phyloP scores from a whole-genome alignment of 2,888 invertebrate species.

The Matsumyia berberina region DNA sequence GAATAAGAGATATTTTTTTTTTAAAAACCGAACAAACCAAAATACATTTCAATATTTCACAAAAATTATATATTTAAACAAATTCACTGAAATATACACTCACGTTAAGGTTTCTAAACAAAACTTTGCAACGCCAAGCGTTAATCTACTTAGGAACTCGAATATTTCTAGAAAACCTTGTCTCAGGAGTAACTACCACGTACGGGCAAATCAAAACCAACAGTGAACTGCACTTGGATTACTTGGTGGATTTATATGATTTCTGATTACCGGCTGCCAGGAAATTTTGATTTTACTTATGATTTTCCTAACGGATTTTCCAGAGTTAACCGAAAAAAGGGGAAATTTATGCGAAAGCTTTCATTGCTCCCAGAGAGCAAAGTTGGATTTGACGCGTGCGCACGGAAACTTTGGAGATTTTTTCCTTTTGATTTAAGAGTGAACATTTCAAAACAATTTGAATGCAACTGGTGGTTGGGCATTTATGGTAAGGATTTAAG shows the following conservation, averaged over 20 bases:
- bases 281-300: constrained; percentile 53
- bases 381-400: constrained; percentile 28
- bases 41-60: constrained; percentile 30
- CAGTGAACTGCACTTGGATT: constrained; percentile 46
- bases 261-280: constrained; percentile 34
- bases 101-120: constrained; percentile 11
- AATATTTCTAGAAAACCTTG: constrained; percentile 1
- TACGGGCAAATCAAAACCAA: constrained; percentile 53
- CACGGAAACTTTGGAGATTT: constrained; percentile 40
- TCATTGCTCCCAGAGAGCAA: constrained; percentile 19
- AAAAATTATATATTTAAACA: constrained; percentile 2
- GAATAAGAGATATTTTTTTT: not conserved
- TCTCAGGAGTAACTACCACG: constrained; percentile 33
- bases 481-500: not conserved
- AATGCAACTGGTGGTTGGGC: constrained; percentile 41
- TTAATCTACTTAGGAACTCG: not conserved
- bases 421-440: not conserved
- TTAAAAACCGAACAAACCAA: constrained; percentile 4
- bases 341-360: constrained; percentile 43
- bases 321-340: constrained; percentile 28
- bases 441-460: not conserved
- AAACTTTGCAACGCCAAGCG: not conserved
- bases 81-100: constrained; percentile 1
- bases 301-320: constrained; percentile 60
- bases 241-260: constrained; percentile 57